phyloP scores from a whole-genome alignment of 2,797 vertebrate genomes.

The Gymnoscopelus braueri region DNA sequence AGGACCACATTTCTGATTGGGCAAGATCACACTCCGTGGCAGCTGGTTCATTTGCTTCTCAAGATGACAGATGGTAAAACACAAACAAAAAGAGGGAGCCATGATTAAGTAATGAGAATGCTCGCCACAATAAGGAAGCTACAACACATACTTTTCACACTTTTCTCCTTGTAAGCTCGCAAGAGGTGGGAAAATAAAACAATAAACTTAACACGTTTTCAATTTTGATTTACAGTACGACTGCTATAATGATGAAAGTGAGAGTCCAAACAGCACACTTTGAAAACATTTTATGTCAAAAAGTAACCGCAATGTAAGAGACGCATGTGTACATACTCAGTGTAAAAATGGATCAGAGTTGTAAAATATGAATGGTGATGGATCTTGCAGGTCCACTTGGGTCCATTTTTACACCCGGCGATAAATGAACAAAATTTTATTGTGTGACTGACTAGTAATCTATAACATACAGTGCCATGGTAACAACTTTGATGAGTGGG shows the following conservation, averaged over 20 bases:
- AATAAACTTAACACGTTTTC: too few species aligned
- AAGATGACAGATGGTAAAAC: conserved; percentile 87
- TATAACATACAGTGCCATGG: conserved; percentile 24
- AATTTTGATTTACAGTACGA: too few species aligned
- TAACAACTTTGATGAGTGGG: conserved; percentile 30
- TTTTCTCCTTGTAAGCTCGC: conserved; percentile 60
- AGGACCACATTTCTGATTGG: conserved; percentile 83
- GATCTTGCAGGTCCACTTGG: neutral
- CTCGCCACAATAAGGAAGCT: conserved; percentile 76
- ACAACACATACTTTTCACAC: conserved; percentile 65
- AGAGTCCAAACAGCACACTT: conserved; percentile 4
- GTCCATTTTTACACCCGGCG: neutral
- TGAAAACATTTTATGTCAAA: conserved; percentile 20
- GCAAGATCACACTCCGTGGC: conserved; percentile 83
- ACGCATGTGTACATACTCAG: neutral
- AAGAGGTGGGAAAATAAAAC: conserved; percentile 25
- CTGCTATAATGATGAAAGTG: too few species aligned
- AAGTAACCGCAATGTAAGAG: too few species aligned
- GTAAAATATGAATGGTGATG: neutral
- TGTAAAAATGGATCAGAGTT: neutral
- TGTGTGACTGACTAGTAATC: too few species aligned
- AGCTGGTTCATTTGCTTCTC: conserved; percentile 86
- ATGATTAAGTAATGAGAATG: conserved; percentile 82
- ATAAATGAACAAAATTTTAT: too few species aligned
- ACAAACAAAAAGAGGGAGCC: conserved; percentile 83